phyloP scores from a whole-genome alignment of 1,140 invertebrate genomes.

The Cydia fagiglandana region DNA sequence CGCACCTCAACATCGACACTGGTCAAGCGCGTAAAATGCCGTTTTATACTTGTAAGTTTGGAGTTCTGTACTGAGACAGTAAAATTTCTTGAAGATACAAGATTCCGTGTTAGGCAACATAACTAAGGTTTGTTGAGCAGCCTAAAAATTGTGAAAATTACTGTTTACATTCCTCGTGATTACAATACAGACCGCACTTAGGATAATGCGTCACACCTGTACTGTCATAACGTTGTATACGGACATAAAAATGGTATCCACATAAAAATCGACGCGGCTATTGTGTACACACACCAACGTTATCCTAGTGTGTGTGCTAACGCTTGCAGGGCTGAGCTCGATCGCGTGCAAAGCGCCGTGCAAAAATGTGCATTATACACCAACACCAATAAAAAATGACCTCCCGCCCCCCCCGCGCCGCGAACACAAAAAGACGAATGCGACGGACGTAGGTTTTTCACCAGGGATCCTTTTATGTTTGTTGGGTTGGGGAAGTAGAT shows the following conservation, averaged over 20 bases:
- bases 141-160: not conserved
- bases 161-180: not conserved
- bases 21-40: too few species aligned
- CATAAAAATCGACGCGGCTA: slow-evolving; percentile 32
- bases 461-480: slow-evolving; percentile 57
- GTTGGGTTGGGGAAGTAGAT: slow-evolving; percentile 52
- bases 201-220: slow-evolving; percentile 21
- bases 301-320: slow-evolving; percentile 48
- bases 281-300: slow-evolving; percentile 36
- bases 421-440: slow-evolving; percentile 52
- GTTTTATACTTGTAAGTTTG: too few species aligned
- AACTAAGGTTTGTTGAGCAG: too few species aligned
- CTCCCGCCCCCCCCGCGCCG: slow-evolving; percentile 48
- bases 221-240: slow-evolving; percentile 14
- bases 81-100: too few species aligned
- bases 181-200: slow-evolving; percentile 1
- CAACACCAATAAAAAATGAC: slow-evolving; percentile 58
- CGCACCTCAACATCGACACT: too few species aligned
- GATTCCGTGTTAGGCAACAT: too few species aligned
- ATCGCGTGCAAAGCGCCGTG: slow-evolving; percentile 70
- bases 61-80: too few species aligned
- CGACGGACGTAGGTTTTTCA: slow-evolving; percentile 47
- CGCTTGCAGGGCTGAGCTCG: slow-evolving; percentile 60
- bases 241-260: slow-evolving; percentile 24
- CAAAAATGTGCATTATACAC: slow-evolving; percentile 75